Percentiles rank a stretch among this genome's conserved stretches.
Conservation (phyloP, 1,140 invertebrate species). For the Papilio polytes region DNA sequence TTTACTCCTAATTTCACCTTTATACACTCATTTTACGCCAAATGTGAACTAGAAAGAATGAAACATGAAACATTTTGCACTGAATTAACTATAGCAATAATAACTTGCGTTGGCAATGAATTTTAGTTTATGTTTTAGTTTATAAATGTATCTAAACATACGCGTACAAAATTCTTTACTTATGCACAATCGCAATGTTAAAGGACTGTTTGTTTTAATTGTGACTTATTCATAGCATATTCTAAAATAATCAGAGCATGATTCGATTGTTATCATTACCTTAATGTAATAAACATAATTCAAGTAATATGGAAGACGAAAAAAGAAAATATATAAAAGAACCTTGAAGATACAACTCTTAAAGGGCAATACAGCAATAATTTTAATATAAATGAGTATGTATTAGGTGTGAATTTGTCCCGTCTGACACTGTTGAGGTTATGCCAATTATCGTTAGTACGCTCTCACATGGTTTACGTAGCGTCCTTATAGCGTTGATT, state of each 20-base stretch:
- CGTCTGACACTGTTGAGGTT: background rate
- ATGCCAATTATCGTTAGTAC: constrained; percentile 4
- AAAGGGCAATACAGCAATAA: background rate
- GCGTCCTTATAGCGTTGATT: constrained; percentile 20
- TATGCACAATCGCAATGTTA: background rate
- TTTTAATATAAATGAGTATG: background rate
- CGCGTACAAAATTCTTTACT: background rate
- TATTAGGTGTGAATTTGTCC: background rate
- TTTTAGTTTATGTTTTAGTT: background rate
- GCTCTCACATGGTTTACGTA: background rate
- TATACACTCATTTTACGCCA: constrained; percentile 46
- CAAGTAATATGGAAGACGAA: background rate
- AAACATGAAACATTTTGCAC: constrained; percentile 41
- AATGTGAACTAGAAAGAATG: constrained; percentile 4
- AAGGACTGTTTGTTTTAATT: constrained; percentile 12
- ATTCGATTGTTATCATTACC: background rate
- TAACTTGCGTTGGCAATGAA: background rate
- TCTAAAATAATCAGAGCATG: background rate
- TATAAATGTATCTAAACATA: background rate
- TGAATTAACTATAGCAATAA: constrained; percentile 20
- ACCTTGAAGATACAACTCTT: background rate
- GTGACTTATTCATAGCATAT: background rate
- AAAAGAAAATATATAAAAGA: background rate
- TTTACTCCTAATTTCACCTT: constrained; percentile 51
- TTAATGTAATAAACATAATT: background rate